These are phyloP conservation scores for Camptogramma bilineatum DNA, from an alignment of 2,888 invertebrate species.

Conservation along the genomic window DNA sequence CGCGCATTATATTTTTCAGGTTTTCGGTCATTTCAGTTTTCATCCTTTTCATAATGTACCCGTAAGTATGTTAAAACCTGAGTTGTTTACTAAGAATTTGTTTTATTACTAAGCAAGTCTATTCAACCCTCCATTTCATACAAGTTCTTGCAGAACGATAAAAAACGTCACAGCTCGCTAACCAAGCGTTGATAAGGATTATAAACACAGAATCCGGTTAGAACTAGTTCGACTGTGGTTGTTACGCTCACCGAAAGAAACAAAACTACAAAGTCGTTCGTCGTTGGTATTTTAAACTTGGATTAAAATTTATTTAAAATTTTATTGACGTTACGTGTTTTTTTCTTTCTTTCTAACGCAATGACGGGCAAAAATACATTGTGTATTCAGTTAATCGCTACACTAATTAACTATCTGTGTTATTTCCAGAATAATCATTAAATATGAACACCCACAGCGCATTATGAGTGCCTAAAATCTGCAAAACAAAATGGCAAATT, in stretches of 20 bases:
- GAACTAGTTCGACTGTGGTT: conserved; percentile 24
- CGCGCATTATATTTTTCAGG: too few species aligned
- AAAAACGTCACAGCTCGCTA: conserved; percentile 35
- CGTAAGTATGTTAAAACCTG: not conserved
- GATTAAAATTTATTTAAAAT: too few species aligned
- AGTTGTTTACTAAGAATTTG: not conserved
- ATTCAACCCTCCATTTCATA: conserved; percentile 8
- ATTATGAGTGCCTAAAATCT: not conserved
- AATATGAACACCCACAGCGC: not conserved
- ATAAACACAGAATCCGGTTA: conserved; percentile 40
- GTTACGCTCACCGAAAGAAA: not conserved
- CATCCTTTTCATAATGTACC: too few species aligned
- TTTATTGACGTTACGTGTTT: not conserved
- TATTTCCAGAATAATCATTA: not conserved
- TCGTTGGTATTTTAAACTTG: too few species aligned
- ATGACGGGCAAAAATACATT: not conserved
- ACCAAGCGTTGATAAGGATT: conserved; percentile 41
- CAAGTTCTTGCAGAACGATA: conserved; percentile 23
- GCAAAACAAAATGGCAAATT: not conserved
- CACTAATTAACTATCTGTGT: not conserved
- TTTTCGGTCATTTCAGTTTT: too few species aligned
- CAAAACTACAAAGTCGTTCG: too few species aligned
- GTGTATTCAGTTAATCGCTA: not conserved
- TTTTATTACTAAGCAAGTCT: not conserved
- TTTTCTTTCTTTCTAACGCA: not conserved